Evolutionary conservation across 2,797 vertebrate species (phyloP), one percentile per base, ranked within the genome.

Genomic region (Salarias fasciatus): DNA sequence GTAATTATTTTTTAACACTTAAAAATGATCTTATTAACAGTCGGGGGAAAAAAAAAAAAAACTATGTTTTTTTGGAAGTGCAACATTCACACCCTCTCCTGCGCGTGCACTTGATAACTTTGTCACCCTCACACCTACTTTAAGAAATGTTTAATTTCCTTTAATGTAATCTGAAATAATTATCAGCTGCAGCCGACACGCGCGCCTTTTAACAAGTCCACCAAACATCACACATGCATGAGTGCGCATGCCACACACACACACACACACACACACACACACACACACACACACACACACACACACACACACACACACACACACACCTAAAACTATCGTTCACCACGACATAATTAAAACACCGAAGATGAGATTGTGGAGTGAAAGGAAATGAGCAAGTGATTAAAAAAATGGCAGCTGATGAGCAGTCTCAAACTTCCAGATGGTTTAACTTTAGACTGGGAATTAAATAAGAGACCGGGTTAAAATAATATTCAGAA

Each of bases 101-200:
- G 77, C 6, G 48, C 78, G 80, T 75, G 80, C 79, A 86, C 86
- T 78, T 67, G 85, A 90, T 85, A 88, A 89, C 83, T 88, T 77
- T 73, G 72, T 87, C 83, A 80, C 79, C 85, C 76, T 89, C 79
- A 84, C 89, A 89, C 81, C 8, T 83, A 86, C 76, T 76, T 82
- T 77, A 80, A 87, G 79, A 88, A 83, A 82, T 80, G 68, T 90
- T 88, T 87, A 84, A 90, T 90, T 89, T 86, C 81, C 87, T 92
- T 85, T 84, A 91, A 93, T 89, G 83, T 87, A 91, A 93, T 92
- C 84, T 87, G 85, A 86, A 91, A 91, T 90, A 82, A 91, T 90
- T 89, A 90, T 89, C 89, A 85, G 77, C 63, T 76, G 49, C 62
- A 70, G 70, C 42, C n/a, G 53, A 63, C 70, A 43, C 46, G 57